Evolutionary conservation across 2,888 invertebrate species (phyloP).

Genomic region (Trimorus sp.): DNA sequence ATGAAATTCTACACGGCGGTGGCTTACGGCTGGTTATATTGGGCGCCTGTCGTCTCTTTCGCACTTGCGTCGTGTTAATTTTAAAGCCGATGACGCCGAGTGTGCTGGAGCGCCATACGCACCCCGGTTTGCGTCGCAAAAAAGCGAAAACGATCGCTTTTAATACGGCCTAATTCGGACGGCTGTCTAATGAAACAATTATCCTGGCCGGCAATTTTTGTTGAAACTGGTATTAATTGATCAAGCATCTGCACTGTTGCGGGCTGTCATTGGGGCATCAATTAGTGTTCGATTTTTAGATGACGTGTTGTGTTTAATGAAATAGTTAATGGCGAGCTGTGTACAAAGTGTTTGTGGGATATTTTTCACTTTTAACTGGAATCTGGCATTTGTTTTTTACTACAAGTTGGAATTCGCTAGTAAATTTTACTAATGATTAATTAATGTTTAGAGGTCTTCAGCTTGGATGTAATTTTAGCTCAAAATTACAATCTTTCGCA

Average conservation of each 20-base stretch:
- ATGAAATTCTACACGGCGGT: conserved; percentile 50
- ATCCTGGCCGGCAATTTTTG: conserved; percentile 46
- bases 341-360: no score
- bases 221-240: conserved; percentile 53
- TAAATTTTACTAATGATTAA: no score
- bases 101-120: conserved; percentile 31
- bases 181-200: conserved; percentile 61
- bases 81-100: conserved; percentile 60
- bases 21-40: conserved; percentile 46
- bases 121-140: conserved; percentile 35
- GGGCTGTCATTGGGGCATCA: conserved; percentile 44
- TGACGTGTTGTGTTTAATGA: neutral
- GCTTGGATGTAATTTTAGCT: no score
- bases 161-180: conserved; percentile 57
- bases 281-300: conserved; percentile 36
- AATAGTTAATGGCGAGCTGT: no score
- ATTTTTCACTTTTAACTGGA: no score
- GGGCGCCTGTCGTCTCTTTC: conserved; percentile 45
- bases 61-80: conserved; percentile 55
- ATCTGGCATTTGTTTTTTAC: no score
- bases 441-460: no score
- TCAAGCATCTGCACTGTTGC: conserved; percentile 60
- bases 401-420: no score
- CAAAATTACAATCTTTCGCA: no score
- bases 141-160: conserved; percentile 54